Base-by-base conservation (phyloP, 2,113 vertebrate species). In the Tinamus guttatus region DNA sequence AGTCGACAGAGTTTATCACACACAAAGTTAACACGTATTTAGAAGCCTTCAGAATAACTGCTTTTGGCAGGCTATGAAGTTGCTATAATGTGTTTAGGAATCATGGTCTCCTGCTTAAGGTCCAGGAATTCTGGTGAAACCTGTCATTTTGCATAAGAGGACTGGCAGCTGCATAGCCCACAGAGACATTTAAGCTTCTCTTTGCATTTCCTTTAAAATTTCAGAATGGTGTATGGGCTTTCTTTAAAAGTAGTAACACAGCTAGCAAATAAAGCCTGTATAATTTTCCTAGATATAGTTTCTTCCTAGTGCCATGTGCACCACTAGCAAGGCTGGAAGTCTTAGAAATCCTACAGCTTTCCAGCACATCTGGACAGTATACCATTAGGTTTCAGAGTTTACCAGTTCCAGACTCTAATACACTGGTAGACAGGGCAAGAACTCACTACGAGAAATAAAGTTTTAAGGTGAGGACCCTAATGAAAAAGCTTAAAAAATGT, bases 11-110 rank as follows among this genome's bases (percentile, higher is more conserved):
- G 88, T 95, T 96, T 96, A 96, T 92, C 94, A 93, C 51, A 75
- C 41, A 70, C 85, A 86, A 88, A 93, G 68, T 54, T 78, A 96
- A 88, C 88, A 92, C 64, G 71, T 82, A 89, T 87, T 91, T 93
- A 36, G 88, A 96, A 90, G 89, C 60, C 81, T 96, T 94, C 81
- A 87, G 62, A 74, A 90, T 94, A 96, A 96, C 93, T 94, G 80
- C 54, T 94, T 95, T 91, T 96, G 94, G 95, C 96, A 96, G 89
- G 94, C 92, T 92, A 94, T 93, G 93, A 93, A 77, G 86, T 79
- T 86, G 83, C 74, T 94, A 75, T 93, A 95, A 89, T 73, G 93
- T 88, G 88, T 83, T 92, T 87, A 75, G 94, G 93, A 89, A 79
- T 84, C 94, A 83, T 78, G 82, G 94, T 93, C 89, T 92, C 86